A percentile compares a stretch with the other conserved stretches of the same genome.
Conservation (phyloP, 2,113 vertebrate species). For the Pluvianellus socialis region DNA sequence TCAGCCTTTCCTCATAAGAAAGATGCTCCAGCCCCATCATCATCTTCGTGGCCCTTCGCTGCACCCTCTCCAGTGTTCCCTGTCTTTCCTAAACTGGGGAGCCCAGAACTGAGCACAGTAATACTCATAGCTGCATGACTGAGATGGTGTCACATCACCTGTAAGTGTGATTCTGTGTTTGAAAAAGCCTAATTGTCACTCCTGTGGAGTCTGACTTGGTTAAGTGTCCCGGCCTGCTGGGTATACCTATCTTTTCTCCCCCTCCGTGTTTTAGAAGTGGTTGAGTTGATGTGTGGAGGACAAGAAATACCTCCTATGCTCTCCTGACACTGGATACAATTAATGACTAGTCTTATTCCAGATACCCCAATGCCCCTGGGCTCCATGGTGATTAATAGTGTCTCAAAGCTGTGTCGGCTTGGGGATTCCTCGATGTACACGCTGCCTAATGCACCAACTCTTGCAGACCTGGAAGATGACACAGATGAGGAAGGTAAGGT, state of each 20-base stretch:
- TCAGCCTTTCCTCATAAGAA: too few relatives aligned
- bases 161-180: background rate
- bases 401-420: conserved; percentile 82
- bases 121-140: background rate
- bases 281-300: background rate
- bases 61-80: too few relatives aligned
- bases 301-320: background rate
- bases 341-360: conserved; percentile 55
- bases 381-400: conserved; percentile 87
- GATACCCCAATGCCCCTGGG: conserved; percentile 88
- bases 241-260: background rate
- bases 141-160: background rate
- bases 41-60: too few relatives aligned
- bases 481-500: conserved; percentile 73
- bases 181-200: background rate
- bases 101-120: too few relatives aligned
- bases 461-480: conserved; percentile 90
- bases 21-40: too few relatives aligned
- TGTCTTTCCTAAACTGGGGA: too few relatives aligned
- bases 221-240: background rate
- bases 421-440: conserved; percentile 81
- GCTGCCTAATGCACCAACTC: conserved; percentile 87
- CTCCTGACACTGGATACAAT: background rate
- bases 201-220: background rate
- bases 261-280: background rate